Evolutionary conservation across 2,797 vertebrate genomes (phyloP).

Genomic region (Echiichthys vipera): DNA sequence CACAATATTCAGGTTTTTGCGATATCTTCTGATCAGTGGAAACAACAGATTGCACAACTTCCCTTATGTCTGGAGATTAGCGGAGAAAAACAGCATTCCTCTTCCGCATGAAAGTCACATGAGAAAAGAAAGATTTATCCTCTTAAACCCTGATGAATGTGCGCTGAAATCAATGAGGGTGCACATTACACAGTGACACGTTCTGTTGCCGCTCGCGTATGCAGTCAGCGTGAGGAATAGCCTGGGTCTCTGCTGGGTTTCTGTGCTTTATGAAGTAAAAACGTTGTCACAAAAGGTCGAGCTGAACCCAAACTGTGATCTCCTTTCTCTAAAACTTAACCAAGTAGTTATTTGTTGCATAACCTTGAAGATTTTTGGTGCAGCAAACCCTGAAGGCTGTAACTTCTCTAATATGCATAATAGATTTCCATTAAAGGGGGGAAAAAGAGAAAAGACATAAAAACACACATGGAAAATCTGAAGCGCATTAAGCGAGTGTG

Average conservation of each 20-base stretch:
- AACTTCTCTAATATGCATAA: too few species aligned
- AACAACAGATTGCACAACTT: slow-evolving; percentile 27
- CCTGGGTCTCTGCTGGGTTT: too few species aligned
- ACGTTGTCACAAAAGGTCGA: too few species aligned
- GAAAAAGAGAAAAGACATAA: too few species aligned
- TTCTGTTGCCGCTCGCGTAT: too few species aligned
- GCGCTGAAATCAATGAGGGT: neutral
- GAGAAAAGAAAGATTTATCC: slow-evolving; percentile 47
- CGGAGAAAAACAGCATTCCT: slow-evolving; percentile 46
- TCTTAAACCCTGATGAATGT: slow-evolving; percentile 34
- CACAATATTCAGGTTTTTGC: neutral
- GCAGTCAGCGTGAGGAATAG: too few species aligned
- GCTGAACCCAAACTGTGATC: too few species aligned
- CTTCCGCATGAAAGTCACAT: slow-evolving; percentile 53
- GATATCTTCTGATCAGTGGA: slow-evolving; percentile 15
- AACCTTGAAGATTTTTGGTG: too few species aligned
- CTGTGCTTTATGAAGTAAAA: neutral
- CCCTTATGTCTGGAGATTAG: slow-evolving; percentile 41
- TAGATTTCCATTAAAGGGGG: neutral
- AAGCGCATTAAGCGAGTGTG: neutral
- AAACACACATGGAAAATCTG: neutral
- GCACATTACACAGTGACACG: neutral
- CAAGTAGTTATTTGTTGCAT: too few species aligned
- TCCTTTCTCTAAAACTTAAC: too few species aligned
- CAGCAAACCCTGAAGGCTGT: too few species aligned